These are phyloP conservation scores for Melanostoma scalare DNA, from an alignment of 2,888 invertebrate genomes.

Conservation along the genomic window DNA sequence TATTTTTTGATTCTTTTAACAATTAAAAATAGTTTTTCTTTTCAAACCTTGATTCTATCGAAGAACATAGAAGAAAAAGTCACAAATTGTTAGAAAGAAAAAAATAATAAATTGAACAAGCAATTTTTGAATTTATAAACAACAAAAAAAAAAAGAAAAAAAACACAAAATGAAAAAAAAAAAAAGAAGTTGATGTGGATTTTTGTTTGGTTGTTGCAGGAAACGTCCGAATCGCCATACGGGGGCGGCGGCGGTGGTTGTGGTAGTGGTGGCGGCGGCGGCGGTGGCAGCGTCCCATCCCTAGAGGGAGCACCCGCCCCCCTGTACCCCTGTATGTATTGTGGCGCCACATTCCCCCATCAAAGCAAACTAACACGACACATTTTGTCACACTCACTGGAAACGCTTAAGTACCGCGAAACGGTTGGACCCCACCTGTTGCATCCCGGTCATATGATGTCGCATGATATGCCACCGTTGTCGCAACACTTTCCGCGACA, in stretches of 20 bases:
- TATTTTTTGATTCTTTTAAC: constrained; percentile 65
- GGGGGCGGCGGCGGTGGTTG: constrained; percentile 78
- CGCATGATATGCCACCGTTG: constrained; percentile 79
- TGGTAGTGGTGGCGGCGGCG: constrained; percentile 75
- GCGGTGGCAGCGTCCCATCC: constrained; percentile 73
- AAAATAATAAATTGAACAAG: constrained; percentile 40
- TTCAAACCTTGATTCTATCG: constrained; percentile 70
- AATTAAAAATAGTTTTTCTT: constrained; percentile 64
- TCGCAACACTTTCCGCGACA: constrained; percentile 82
- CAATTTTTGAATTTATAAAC: constrained; percentile 55
- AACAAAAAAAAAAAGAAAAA: constrained; percentile 74
- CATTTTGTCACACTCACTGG: constrained; percentile 93
- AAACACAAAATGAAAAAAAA: constrained; percentile 76
- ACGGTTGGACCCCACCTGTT: constrained; percentile 83
- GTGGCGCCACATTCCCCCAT: constrained; percentile 93
- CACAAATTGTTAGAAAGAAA: constrained; percentile 71
- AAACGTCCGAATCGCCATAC: constrained; percentile 88
- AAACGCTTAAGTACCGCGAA: constrained; percentile 93
- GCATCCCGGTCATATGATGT: constrained; percentile 86
- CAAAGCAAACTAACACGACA: constrained; percentile 95
- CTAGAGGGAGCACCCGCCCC: constrained; percentile 77
- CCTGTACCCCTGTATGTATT: constrained; percentile 93
- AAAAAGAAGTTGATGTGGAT: constrained; percentile 94
- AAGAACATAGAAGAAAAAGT: constrained; percentile 70
- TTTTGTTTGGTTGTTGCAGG: constrained; percentile 94